Base-by-base conservation (phyloP, 1,140 invertebrate species). In the Doryteuthis pealeii region DNA sequence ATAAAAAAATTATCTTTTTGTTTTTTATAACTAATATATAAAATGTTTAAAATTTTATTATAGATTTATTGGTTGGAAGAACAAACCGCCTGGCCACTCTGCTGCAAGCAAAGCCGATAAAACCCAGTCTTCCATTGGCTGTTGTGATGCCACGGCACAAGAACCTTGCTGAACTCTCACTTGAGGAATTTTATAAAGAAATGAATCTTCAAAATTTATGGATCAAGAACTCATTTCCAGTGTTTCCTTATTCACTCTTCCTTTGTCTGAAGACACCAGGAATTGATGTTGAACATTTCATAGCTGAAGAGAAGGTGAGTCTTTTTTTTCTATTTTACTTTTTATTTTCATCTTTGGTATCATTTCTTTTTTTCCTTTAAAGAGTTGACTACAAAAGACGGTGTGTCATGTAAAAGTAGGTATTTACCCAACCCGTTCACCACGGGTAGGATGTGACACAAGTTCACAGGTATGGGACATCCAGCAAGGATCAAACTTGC, bases 101-200 rank as follows among this genome's bases (percentile, higher is more conserved):
- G 18, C 65, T 86, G n/a, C 43, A 78, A 18, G 75, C 77, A 15
- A 84, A 81, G 68, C 82, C 83, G 12, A 67, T 32, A 15, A 40
- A 68, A 67, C 82, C 84, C 32, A 62, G 78, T 5, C 68, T 83
- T 12, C 83, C 84, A 43, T 77, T 86, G 77, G 78, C 84, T 32
- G 58, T 85, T 26, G 30, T 86, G 32, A 43, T 75, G 18, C 80
- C 83, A n/a, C 30, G 74, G 26, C 15, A 77, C 58, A 40, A 40
- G 35, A n/a, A 72, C 54, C 74, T 73, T 74, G 71, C 79, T 6
- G 40, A 74, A 32, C 31, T 76, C 5, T 74, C 74, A 70, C 33
- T 73, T 5, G 67, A 74, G 18, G 32, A 78, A 31, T 54, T 82
- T 1, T 15, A 68, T 26, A 67, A 78, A 4, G 74, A 71, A 28